Conservation (phyloP, 2,113 vertebrate species). For the Ploceus nigricollis region DNA sequence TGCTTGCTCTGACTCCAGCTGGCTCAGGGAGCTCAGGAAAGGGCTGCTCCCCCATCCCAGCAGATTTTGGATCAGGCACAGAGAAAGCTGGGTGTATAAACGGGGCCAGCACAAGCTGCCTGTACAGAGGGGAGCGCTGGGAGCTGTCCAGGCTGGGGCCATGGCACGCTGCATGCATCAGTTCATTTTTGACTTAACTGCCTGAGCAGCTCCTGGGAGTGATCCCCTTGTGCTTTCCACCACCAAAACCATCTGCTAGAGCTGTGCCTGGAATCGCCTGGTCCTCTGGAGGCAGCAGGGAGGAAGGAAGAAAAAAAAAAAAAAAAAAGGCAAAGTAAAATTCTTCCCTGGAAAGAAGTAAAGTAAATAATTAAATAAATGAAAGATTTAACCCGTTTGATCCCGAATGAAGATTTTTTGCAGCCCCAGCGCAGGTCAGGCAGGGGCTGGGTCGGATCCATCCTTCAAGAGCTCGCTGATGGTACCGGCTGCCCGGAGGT, state of each 20-base stretch:
- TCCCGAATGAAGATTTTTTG: background rate
- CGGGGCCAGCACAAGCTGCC: background rate
- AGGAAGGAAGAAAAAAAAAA: accelerated
- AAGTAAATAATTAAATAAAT: background rate
- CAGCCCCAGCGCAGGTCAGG: background rate
- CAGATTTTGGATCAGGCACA: background rate
- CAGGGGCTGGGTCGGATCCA: background rate
- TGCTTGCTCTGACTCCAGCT: background rate
- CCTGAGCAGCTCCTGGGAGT: conserved; percentile 2
- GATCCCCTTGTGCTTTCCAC: background rate
- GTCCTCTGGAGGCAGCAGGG: conserved; percentile 67
- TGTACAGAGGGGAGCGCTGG: background rate
- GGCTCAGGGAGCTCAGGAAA: background rate
- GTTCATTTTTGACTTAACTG: background rate
- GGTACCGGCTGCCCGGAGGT: background rate
- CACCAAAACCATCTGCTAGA: conserved; percentile 60
- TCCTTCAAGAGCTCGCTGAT: background rate
- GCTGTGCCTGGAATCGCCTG: conserved; percentile 7
- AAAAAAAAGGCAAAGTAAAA: background rate
- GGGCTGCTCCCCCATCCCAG: background rate
- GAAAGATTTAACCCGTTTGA: background rate
- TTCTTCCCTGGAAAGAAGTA: conserved; percentile 31
- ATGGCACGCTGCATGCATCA: background rate
- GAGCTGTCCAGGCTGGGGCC: background rate
- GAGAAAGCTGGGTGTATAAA: background rate